Base-by-base conservation (phyloP, 2,797 vertebrate genomes). In the Enteromius radiatus region DNA sequence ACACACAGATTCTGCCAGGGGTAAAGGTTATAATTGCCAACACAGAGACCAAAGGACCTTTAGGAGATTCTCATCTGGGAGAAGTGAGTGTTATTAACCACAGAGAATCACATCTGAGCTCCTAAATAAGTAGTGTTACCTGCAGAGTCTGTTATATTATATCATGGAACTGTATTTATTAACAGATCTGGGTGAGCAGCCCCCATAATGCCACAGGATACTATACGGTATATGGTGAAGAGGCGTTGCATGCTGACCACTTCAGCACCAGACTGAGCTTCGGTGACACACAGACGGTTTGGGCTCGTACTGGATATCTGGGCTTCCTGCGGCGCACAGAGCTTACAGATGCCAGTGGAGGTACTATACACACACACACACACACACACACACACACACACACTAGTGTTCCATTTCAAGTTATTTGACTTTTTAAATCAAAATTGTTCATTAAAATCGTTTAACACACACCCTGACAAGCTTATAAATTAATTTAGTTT, bases 11-110 rank as follows among this genome's bases (percentile, higher is more conserved):
- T 85, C 96, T 99, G 17, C 97, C 98, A 0, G 98, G 98, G 8
- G 97, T 99, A n/a, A 99, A 97, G 88, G 97, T 99, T 84, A 97
- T 99, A 89, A 98, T 99, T 8, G 97, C 97, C 15, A 98, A 99
- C 92, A 96, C 97, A 0, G 97, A 99, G 91, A 99, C 98, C 52
- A 98, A 97, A 93, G 98, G 98, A 67, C 98, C 98, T 5, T 90
- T 99, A 45, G 98, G 98, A 90, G 98, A 99, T 90, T 98, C 97
- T 0, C 98, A 99, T 87, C 93, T 99, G 73, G 98, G 98, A 84
- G 98, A 99, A 95, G 98, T 97, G 3, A 76, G 52, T 59, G 6
- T 7, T 43, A 61, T 8, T 26, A n/a, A 78, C 17, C 11, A 4
- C 67, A 69, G 9, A 52, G 3, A 65, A 78, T 4, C 33, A 26